phyloP scores from a whole-genome alignment of 2,797 vertebrate genomes.

The Tangara arthus region DNA sequence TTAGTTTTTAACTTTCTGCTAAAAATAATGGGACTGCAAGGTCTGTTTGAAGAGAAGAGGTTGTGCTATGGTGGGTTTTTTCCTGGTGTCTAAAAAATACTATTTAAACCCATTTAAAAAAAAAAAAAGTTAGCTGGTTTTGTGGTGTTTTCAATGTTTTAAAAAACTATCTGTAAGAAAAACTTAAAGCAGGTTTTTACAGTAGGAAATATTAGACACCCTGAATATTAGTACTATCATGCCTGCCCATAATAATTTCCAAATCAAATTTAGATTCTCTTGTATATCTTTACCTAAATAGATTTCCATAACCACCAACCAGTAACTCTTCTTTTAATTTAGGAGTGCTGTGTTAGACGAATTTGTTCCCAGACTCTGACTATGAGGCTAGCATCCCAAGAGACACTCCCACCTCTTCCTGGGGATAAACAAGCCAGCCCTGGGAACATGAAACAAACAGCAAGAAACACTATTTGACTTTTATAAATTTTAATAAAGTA shows the following conservation, averaged over 20 bases:
- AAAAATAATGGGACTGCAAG: neutral
- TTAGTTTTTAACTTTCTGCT: neutral
- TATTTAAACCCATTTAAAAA: neutral
- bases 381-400: slow-evolving; percentile 3
- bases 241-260: neutral
- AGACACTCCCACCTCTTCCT: slow-evolving; percentile 58
- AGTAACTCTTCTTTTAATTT: slow-evolving; percentile 60
- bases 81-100: neutral
- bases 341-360: slow-evolving; percentile 18
- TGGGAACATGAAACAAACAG: slow-evolving; percentile 46
- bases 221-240: neutral
- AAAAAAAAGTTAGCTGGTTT: neutral
- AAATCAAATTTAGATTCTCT: slow-evolving; percentile 25
- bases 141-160: neutral
- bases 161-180: neutral
- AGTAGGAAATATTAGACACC: neutral
- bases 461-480: slow-evolving; percentile 47
- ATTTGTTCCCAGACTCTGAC: slow-evolving; percentile 47
- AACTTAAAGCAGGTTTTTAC: neutral
- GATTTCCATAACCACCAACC: slow-evolving; percentile 43
- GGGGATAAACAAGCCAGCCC: slow-evolving; percentile 46
- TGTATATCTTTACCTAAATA: slow-evolving; percentile 34
- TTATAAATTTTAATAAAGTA: slow-evolving; percentile 49
- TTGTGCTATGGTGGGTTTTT: neutral
- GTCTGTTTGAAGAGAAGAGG: neutral